These are phyloP conservation scores for Pagrus major DNA, from an alignment of 2,113 vertebrate genomes.

Conservation along the genomic window DNA sequence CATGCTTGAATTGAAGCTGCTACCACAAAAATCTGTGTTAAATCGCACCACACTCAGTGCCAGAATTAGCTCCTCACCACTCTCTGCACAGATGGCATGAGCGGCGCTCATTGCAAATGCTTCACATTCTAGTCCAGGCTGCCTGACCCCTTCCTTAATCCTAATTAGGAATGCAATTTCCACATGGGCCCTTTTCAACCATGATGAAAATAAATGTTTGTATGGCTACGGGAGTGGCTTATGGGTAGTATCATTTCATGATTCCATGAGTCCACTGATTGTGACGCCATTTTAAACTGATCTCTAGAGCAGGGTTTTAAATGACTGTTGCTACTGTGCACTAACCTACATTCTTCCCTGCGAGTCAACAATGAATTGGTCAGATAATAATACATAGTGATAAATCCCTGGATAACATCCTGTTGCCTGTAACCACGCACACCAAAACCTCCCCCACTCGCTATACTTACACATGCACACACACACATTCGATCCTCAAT, in stretches of 20 bases:
- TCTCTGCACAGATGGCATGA: conserved; percentile 84
- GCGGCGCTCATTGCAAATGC: conserved; percentile 80
- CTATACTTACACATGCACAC: background rate
- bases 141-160: conserved; percentile 86
- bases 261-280: background rate
- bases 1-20: conserved; percentile 60
- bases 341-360: conserved; percentile 42
- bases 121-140: conserved; percentile 81
- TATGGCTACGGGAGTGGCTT: conserved; percentile 21
- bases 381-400: conserved; percentile 58
- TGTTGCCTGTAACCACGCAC: conserved; percentile 31
- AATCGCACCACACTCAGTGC: conserved; percentile 75
- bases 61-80: conserved; percentile 84
- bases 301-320: conserved; percentile 10
- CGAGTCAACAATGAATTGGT: conserved; percentile 56
- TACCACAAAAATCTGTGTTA: conserved; percentile 76
- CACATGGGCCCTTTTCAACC: conserved; percentile 74
- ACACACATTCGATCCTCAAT: conserved; percentile 10
- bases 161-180: conserved; percentile 88
- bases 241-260: conserved; percentile 36
- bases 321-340: conserved; percentile 42
- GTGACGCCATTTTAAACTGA: conserved; percentile 50
- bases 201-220: conserved; percentile 71
- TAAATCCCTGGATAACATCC: conserved; percentile 69
- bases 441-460: conserved; percentile 38